Percentiles rank a stretch among this genome's conserved stretches.
Evolutionary conservation across 2,888 invertebrate genomes (phyloP).

Genomic region (Thalpophila matura): DNA sequence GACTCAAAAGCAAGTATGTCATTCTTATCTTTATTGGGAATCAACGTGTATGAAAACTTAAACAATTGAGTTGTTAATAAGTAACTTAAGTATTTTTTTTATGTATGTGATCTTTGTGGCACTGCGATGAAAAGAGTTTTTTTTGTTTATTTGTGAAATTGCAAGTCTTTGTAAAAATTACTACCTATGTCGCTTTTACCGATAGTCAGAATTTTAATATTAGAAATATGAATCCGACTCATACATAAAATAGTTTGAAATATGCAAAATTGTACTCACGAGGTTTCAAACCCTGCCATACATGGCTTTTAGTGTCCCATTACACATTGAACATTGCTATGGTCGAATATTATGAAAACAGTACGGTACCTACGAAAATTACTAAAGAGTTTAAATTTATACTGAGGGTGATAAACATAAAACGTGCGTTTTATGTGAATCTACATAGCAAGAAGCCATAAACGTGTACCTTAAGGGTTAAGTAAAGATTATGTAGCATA

Average conservation of each 20-base stretch:
- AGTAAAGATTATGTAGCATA: conserved; percentile 31
- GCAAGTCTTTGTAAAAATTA: too few species aligned
- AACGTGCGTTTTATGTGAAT: conserved; percentile 37
- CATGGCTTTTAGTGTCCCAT: not conserved
- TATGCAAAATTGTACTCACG: not conserved
- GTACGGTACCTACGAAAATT: conserved; percentile 1
- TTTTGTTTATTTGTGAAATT: too few species aligned
- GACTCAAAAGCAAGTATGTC: too few species aligned
- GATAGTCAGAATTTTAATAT: not conserved
- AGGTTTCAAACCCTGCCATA: conserved; percentile 3
- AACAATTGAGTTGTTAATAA: too few species aligned
- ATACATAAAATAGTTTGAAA: conserved; percentile 20
- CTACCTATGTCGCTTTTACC: too few species aligned
- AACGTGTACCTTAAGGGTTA: conserved; percentile 21
- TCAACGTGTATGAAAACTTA: too few species aligned
- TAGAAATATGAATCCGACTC: not conserved
- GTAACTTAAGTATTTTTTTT: too few species aligned
- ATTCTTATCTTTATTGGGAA: too few species aligned
- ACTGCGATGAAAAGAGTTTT: too few species aligned
- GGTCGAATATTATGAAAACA: conserved; percentile 25
- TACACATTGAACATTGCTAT: not conserved
- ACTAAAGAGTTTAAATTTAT: conserved; percentile 6
- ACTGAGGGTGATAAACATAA: conserved; percentile 29
- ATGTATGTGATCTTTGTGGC: too few species aligned
- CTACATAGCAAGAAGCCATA: conserved; percentile 24